Base-by-base conservation (phyloP, 37 sponge, comb jelly and placozoan genomes). In the Aplysina aerophoba region DNA sequence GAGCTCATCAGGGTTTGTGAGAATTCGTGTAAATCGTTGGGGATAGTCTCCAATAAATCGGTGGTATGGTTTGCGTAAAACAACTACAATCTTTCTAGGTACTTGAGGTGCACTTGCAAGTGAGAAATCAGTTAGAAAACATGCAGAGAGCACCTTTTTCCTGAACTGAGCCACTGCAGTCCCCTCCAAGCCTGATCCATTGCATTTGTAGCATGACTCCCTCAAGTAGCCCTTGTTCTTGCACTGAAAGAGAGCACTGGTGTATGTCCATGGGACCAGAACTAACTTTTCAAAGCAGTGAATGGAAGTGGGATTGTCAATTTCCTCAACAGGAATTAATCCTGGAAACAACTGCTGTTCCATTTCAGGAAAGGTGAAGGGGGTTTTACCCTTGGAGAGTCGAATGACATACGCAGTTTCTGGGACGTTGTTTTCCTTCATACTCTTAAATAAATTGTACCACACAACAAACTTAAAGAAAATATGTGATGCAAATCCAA, bases 401-500 rank as follows among this genome's bases (percentile, higher is more conserved):
- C 94, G 59, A 12, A 93, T 67, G 0, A 93, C 73, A 22, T 14
- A 38, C 25, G 78, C 38, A 75, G 39, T 40, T 24, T 25, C 78
- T 24, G 44, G 44, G 37, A 24, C 78, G 12, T 53, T 53, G 44
- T 75, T 36, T 41, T 75, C 53, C 15, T 50, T 31, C 4, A 90
- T 59, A 12, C 77, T 63, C 74, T 88, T 90, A 59, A 80, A 85
- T 2, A 90, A 37, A 79, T 82, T 89, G 62, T 82, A 93, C 71
- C 85, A 93, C 22, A 83, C 80, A 17, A 87, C 40, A 59, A 93
- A 88, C 36, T 88, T 71, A 63, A 93, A 93, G 67, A 88, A 93
- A 28, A 93, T 85, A 67, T 93, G 94, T 15, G 53, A 40, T 20
- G 67, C 83, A 28, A 80, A 67, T 27, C 88, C 85, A 24, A 71